Evolutionary conservation across 2,797 vertebrate species (phyloP), one percentile per base, ranked within the genome.

Genomic region (Echeneis naucrates): DNA sequence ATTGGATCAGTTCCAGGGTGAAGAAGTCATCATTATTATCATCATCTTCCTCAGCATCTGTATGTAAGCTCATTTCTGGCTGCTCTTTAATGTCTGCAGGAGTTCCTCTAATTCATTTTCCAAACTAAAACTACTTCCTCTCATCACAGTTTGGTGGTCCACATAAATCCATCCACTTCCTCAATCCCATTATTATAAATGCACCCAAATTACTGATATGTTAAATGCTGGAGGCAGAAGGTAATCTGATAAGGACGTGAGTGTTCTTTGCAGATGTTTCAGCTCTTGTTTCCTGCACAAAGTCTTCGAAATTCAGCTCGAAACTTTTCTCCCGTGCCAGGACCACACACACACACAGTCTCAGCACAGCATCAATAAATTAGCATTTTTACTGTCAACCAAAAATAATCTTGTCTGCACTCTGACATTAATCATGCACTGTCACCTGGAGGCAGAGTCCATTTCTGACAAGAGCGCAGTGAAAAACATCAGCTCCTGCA

Each of bases 261-360:
- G 48, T 52, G 63, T 32, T 61, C 66, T 69, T 42, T 55, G 38
- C 82, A 88, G 89, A 86, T 92, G 89, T 84, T 86, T 89, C 23
- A 40, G 71, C 27, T 90, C 88, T 30, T 33, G 68, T 55, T 91
- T 91, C 79, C 86, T 88, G 64, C 83, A 77, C 47, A 4, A 75
- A 3, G 26, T 74, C 50, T 82, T 89, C 38, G 84, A 70, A 35
- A 84, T 88, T 68, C 82, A 80, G 13, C 75, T 90, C 2, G 33
- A 87, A 9, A 54, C 83, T 19, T 87, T 90, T 48, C 65, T 85
- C 69, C 88, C 87, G 80, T 68, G 75, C 24, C 73, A 74, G 56
- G 65, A 82, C 62, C 60, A 27, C 71, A 80, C 78, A 47, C 60
- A 27, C 71, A 80, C 78, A 47, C 56, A 10, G 48, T 67, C 0